Evolutionary conservation across 2,797 vertebrate species (phyloP).

Genomic region (Paedocypris micromegethes): DNA sequence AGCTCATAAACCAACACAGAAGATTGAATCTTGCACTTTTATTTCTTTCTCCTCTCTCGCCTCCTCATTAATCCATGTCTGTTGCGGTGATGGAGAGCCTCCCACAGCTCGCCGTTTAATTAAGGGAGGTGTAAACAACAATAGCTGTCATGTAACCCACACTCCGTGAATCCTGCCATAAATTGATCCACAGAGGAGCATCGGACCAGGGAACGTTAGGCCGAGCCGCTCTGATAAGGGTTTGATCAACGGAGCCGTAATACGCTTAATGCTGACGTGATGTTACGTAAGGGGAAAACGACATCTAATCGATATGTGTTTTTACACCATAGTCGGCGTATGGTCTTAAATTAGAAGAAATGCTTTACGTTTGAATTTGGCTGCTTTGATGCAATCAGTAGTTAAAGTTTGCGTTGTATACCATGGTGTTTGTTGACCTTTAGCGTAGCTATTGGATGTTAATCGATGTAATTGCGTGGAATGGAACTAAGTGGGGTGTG

Average conservation of each 20-base stretch:
- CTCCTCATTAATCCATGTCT: constrained; percentile 32
- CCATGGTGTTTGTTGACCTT: too few species aligned
- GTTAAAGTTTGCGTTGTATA: too few species aligned
- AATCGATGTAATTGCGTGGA: too few species aligned
- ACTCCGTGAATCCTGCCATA: background rate
- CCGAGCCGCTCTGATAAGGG: background rate
- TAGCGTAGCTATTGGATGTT: too few species aligned
- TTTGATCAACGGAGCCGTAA: background rate
- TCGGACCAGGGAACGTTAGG: background rate
- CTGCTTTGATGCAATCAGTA: too few species aligned
- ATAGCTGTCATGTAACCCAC: constrained; percentile 20
- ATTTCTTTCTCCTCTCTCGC: constrained; percentile 8
- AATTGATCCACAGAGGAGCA: background rate
- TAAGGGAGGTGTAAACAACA: constrained; percentile 44
- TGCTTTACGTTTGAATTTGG: background rate
- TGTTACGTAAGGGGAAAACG: background rate
- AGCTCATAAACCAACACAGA: constrained; percentile 47
- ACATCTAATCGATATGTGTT: constrained; percentile 21
- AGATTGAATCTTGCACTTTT: background rate
- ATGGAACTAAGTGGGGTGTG: too few species aligned
- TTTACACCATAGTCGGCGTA: constrained; percentile 5
- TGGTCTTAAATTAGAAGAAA: background rate
- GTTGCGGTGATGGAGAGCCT: constrained; percentile 41
- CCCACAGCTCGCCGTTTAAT: constrained; percentile 40
- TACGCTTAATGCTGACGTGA: constrained; percentile 14